A percentile compares a stretch with the other conserved stretches of the same genome.
These are phyloP conservation scores for Pseudococcus longispinus DNA, from an alignment of 2,888 invertebrate species.

Conservation along the genomic window DNA sequence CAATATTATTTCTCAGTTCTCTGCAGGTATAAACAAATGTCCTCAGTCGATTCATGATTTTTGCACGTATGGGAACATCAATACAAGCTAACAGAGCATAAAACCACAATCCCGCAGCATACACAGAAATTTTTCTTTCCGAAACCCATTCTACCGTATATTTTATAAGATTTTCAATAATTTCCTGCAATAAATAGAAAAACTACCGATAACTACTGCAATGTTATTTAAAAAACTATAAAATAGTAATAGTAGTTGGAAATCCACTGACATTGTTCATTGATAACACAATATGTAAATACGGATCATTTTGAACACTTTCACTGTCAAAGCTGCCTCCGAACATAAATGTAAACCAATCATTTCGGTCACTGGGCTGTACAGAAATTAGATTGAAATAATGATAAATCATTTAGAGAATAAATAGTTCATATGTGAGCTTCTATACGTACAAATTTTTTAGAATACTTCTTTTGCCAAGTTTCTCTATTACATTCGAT, in stretches of 20 bases:
- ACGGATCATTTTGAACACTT: background rate
- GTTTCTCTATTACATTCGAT: slow-evolving; percentile 43
- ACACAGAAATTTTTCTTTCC: slow-evolving; percentile 42
- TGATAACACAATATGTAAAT: slow-evolving; percentile 23
- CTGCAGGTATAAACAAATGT: background rate
- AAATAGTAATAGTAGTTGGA: background rate
- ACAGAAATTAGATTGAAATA: background rate
- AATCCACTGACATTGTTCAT: slow-evolving; percentile 25
- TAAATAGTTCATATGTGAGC: background rate
- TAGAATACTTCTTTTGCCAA: background rate
- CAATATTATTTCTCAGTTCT: background rate
- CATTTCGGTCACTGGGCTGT: slow-evolving; percentile 2
- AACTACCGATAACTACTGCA: background rate
- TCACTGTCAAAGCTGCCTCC: background rate
- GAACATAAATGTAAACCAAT: slow-evolving; percentile 43
- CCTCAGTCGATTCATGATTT: slow-evolving; percentile 34
- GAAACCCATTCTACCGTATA: background rate
- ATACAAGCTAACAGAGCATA: slow-evolving; percentile 47
- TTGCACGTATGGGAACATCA: slow-evolving; percentile 32
- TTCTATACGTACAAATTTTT: slow-evolving; percentile 24
- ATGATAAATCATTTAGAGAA: background rate
- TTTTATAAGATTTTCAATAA: slow-evolving; percentile 41
- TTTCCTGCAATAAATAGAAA: slow-evolving; percentile 16
- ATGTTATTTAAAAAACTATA: background rate
- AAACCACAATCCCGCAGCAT: slow-evolving; percentile 32